Conservation (phyloP, 2,113 vertebrate genomes). For the Oryzias woworae region DNA sequence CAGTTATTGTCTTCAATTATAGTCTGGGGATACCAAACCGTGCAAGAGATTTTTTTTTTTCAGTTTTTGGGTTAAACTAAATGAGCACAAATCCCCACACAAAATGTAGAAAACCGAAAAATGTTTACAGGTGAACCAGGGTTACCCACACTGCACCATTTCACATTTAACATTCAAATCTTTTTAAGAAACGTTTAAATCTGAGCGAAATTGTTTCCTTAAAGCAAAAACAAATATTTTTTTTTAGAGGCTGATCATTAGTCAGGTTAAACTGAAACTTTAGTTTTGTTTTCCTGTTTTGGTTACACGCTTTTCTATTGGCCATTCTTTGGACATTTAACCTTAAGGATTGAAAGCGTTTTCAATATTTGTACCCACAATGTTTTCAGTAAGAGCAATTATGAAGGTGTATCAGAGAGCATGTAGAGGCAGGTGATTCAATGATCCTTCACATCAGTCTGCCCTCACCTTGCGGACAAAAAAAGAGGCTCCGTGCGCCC, state of each 20-base stretch:
- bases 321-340: constrained; percentile 31
- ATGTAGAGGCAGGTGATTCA: constrained; percentile 94
- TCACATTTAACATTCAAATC: not conserved
- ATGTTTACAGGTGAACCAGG: constrained; percentile 13
- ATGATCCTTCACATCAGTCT: constrained; percentile 97
- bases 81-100: constrained; percentile 40
- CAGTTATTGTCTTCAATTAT: constrained; percentile 89
- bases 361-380: constrained; percentile 78
- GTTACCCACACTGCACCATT: not conserved
- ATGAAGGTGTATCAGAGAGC: constrained; percentile 94
- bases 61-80: constrained; percentile 30
- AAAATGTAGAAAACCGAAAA: constrained; percentile 53
- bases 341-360: constrained; percentile 53
- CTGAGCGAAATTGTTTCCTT: no score
- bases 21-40: constrained; percentile 74
- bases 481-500: constrained; percentile 63
- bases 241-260: no score
- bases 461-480: constrained; percentile 89
- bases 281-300: no score
- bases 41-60: constrained; percentile 47
- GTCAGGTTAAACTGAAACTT: no score
- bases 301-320: no score
- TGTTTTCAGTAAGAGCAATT: constrained; percentile 90
- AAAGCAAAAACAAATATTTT: no score
- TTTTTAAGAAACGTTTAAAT: constrained; percentile 12